A percentile compares a stretch with the other conserved stretches of the same genome.
Conservation (phyloP, 2,113 vertebrate genomes). For the Chascanopsetta lugubris region DNA sequence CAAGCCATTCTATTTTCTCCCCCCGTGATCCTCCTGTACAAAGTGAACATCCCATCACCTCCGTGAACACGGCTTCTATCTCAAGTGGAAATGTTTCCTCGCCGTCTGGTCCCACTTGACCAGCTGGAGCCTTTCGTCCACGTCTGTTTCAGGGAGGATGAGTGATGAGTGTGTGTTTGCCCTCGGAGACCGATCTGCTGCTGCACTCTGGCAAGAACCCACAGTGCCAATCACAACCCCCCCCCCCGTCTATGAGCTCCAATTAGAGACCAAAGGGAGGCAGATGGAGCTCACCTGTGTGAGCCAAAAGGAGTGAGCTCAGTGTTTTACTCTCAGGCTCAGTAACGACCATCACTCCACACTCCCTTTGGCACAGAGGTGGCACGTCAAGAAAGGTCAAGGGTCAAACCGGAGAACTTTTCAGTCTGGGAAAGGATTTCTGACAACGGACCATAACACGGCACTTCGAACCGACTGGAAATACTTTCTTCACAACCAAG, state of each 20-base stretch:
- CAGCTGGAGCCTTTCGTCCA: conserved; percentile 20
- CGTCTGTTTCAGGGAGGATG: conserved; percentile 39
- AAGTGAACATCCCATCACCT: conserved; percentile 19
- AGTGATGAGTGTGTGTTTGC: conserved; percentile 53
- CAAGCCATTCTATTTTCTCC: background rate
- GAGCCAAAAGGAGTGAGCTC: conserved; percentile 16
- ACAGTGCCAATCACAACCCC: conserved; percentile 12
- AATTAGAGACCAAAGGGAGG: conserved; percentile 15
- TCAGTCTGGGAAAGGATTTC: conserved; percentile 12
- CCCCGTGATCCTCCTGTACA: background rate
- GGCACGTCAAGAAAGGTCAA: background rate
- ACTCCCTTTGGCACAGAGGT: conserved; percentile 11
- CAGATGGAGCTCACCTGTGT: conserved; percentile 13
- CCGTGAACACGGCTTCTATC: conserved; percentile 1
- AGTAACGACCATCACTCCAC: conserved; percentile 27
- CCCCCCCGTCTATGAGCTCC: conserved; percentile 7
- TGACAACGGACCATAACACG: too few relatives aligned
- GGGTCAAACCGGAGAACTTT: conserved; percentile 17
- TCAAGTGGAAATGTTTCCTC: conserved; percentile 45
- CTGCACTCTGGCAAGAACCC: conserved; percentile 39
- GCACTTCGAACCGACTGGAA: background rate
- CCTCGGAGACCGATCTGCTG: conserved; percentile 35
- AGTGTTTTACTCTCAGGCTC: conserved; percentile 23
- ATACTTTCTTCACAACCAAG: background rate
- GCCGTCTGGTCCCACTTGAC: conserved; percentile 28